Conservation (phyloP, 2,888 invertebrate genomes). For the Ophonus ardosiacus region DNA sequence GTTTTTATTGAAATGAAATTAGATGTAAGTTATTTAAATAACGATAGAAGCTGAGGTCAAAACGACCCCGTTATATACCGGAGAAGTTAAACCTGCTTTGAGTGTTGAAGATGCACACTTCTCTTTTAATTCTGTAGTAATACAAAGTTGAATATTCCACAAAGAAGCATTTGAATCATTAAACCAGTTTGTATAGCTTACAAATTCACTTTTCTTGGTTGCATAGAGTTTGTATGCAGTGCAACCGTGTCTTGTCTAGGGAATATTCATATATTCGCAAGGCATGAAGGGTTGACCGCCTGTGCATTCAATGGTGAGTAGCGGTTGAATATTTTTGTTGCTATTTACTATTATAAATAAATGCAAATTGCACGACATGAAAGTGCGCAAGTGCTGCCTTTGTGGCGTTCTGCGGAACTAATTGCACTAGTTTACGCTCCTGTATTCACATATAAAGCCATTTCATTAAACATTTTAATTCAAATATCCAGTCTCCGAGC, state of each 20-base stretch:
- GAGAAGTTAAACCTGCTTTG: too few relatives aligned
- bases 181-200: not conserved
- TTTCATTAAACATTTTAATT: slow-evolving; percentile 62
- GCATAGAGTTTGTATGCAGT: slow-evolving; percentile 10
- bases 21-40: too few relatives aligned
- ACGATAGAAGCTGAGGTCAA: too few relatives aligned
- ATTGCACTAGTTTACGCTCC: slow-evolving; percentile 59
- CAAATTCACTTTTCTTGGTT: slow-evolving; percentile 12
- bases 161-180: slow-evolving; percentile 15
- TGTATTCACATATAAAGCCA: slow-evolving; percentile 56
- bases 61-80: too few relatives aligned
- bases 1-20: too few relatives aligned
- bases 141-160: not conserved
- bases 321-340: slow-evolving; percentile 52
- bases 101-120: too few relatives aligned
- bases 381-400: slow-evolving; percentile 48
- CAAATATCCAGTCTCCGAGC: slow-evolving; percentile 48
- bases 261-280: slow-evolving; percentile 31
- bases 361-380: slow-evolving; percentile 56
- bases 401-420: slow-evolving; percentile 52
- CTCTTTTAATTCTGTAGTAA: not conserved
- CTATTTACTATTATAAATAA: slow-evolving; percentile 55
- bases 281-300: not conserved
- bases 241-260: not conserved
- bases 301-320: slow-evolving; percentile 7